Base-by-base conservation (phyloP, 1,140 invertebrate species). In the Calliopsis andreniformis region DNA sequence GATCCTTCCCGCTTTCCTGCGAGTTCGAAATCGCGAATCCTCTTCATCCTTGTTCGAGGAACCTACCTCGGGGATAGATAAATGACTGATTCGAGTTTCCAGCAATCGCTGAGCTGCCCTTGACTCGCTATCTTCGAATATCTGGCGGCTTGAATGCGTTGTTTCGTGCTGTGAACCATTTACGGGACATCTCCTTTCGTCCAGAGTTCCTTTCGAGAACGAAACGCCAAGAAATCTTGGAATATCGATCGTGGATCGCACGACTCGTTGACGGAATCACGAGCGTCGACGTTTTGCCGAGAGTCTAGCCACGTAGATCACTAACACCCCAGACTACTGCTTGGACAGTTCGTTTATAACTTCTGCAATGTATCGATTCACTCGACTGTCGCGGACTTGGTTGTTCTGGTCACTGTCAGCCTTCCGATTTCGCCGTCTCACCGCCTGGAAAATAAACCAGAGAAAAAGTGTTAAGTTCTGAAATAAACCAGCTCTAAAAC, bases 81-180 rank as follows among this genome's bases (percentile, higher is more conserved):
- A 3, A 3, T 5, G 10, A 10, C 35, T 39, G 35, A 28, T 42
- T 12, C 51, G 59, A 7, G 16, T 7, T 20, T 14, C 32, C 20
- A 77, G n/a, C 35, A 28, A 20, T 28, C 20, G 51, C 32, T 39
- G 28, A 25, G 12, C 25, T 14, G 47, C 42, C 23, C 45, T 76
- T 23, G n/a, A 30, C 25, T 62, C 70, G 86, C 82, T 91, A 90
- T 87, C 89, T 90, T 20, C 66, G 75, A 63, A 91, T 88, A 58
- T 90, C 88, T 56, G 89, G 89, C 66, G 89, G 89, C 56, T 86
- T 64, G 83, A 86, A 88, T 53, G 82, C 81, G 80, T 83, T 85
- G 78, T 87, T 76, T 59, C 70, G 68, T 70, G 70, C 35, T 20
- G 85, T 47, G 72, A 66, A 64, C 58, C 77, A 88, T 68, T 86